phyloP scores from a whole-genome alignment of 2,888 invertebrate genomes.

The Notodonta dromedarius region DNA sequence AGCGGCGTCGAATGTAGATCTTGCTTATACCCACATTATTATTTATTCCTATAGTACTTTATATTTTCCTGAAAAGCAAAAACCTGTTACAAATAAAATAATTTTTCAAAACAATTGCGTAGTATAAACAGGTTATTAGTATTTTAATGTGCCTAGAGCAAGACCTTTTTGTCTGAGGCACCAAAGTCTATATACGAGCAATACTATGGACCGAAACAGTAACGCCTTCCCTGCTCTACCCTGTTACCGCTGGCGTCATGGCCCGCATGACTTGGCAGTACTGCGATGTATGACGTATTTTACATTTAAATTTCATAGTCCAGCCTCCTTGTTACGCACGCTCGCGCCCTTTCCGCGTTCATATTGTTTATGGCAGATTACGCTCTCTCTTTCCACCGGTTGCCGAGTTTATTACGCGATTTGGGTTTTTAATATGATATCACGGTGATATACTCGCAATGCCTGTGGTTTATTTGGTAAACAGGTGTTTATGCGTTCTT shows the following conservation, averaged over 20 bases:
- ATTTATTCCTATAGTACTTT: too few species aligned
- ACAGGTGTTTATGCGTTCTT: not conserved
- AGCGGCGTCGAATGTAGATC: too few species aligned
- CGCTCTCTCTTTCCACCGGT: constrained; percentile 20
- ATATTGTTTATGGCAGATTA: constrained; percentile 34
- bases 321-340: constrained; percentile 36
- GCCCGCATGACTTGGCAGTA: constrained; percentile 32
- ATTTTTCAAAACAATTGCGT: too few species aligned
- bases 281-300: constrained; percentile 44
- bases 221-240: too few species aligned
- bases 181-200: too few species aligned
- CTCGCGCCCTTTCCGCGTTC: constrained; percentile 11
- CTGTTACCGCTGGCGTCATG: constrained; percentile 15
- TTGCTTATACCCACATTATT: too few species aligned
- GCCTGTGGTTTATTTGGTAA: not conserved
- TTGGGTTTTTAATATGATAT: constrained; percentile 31
- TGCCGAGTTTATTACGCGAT: constrained; percentile 19
- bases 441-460: constrained; percentile 12
- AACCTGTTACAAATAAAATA: too few species aligned
- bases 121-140: too few species aligned
- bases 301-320: constrained; percentile 52
- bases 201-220: too few species aligned
- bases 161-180: too few species aligned
- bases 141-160: too few species aligned
- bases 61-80: too few species aligned